Percentiles rank a stretch among this genome's conserved stretches.
Conservation (phyloP, 2,797 vertebrate species). For the Gorsachius magnificus region DNA sequence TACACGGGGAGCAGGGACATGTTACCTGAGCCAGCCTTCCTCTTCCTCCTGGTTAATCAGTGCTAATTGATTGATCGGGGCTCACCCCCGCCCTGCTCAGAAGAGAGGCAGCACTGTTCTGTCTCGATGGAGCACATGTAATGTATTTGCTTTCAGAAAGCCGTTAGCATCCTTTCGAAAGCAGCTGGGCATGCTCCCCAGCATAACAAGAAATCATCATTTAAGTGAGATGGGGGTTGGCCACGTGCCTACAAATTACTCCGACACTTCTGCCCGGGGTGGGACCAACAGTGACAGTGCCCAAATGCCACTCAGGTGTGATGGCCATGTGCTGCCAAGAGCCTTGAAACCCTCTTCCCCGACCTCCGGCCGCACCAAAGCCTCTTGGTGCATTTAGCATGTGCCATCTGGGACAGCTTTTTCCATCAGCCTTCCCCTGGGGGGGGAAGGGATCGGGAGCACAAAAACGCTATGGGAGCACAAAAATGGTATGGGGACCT, state of each 20-base stretch:
- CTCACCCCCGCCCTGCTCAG: background rate
- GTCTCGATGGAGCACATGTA: accelerated
- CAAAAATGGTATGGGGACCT: background rate
- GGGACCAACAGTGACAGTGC: background rate
- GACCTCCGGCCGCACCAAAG: accelerated
- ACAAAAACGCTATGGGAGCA: background rate
- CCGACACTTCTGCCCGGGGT: background rate
- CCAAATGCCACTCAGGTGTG: background rate
- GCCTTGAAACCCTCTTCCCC: background rate
- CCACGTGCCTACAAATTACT: background rate
- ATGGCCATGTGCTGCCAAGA: background rate
- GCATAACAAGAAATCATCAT: background rate
- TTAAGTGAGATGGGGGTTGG: background rate
- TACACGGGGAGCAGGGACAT: background rate
- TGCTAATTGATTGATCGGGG: background rate
- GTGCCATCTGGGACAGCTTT: accelerated
- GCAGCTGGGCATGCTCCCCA: background rate
- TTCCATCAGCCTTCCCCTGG: background rate
- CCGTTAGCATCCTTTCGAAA: background rate
- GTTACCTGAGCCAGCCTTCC: background rate
- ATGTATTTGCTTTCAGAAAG: background rate
- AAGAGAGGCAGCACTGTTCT: background rate
- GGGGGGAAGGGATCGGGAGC: accelerated
- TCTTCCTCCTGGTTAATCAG: background rate
- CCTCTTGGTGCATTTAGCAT: background rate